These are phyloP conservation scores for Polyodon spathula DNA, from an alignment of 2,113 vertebrate genomes.

Conservation along the genomic window DNA sequence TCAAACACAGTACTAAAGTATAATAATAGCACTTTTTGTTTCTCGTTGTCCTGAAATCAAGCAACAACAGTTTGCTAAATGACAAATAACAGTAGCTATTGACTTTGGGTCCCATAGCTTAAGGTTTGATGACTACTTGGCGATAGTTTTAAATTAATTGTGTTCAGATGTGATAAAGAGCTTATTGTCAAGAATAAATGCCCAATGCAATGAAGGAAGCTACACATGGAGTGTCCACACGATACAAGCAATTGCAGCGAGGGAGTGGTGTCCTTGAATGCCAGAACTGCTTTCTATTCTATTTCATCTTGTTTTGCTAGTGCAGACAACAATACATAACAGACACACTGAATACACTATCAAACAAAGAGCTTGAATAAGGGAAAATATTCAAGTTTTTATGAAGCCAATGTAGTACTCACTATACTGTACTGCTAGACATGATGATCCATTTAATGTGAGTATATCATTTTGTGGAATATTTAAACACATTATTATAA, in stretches of 20 bases:
- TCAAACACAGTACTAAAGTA: no score
- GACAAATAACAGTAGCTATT: constrained; percentile 71
- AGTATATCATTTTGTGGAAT: no score
- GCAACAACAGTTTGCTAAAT: constrained; percentile 64
- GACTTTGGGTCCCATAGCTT: constrained; percentile 77
- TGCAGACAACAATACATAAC: constrained; percentile 65
- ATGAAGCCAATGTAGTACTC: no score
- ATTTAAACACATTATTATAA: no score
- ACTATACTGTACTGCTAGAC: no score
- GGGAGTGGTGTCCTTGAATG: constrained; percentile 71
- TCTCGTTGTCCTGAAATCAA: constrained; percentile 64
- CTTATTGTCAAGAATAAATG: constrained; percentile 74
- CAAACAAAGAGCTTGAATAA: no score
- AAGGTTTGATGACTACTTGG: constrained; percentile 72
- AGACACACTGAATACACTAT: constrained; percentile 48
- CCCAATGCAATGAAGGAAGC: constrained; percentile 68
- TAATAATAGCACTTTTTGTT: constrained; percentile 37
- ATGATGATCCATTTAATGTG: no score
- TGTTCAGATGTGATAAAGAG: constrained; percentile 75
- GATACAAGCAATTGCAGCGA: constrained; percentile 69
- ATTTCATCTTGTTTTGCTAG: constrained; percentile 71
- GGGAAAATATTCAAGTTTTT: constrained; percentile 49
- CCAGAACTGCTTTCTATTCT: constrained; percentile 67
- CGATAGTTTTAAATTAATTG: constrained; percentile 74
- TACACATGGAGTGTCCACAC: constrained; percentile 66